phyloP scores from a whole-genome alignment of 1,140 invertebrate species.

The Goniozus legneri region DNA sequence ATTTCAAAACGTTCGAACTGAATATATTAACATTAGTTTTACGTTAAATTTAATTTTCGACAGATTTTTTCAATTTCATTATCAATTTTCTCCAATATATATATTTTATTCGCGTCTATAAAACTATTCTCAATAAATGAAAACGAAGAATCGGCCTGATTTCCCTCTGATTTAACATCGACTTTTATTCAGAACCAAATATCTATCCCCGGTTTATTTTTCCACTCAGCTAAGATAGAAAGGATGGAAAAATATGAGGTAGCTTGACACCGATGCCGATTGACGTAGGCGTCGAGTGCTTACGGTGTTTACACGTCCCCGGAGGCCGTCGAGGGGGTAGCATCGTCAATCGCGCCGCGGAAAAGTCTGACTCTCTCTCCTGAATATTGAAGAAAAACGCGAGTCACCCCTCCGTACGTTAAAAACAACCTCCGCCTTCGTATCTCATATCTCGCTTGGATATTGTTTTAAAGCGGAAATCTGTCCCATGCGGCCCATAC shows the following conservation, averaged over 20 bases:
- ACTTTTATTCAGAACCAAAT: conserved; percentile 11
- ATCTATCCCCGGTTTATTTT: too few species aligned
- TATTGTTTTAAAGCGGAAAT: conserved; percentile 53
- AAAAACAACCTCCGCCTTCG: conserved; percentile 20
- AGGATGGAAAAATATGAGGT: neutral
- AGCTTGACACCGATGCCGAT: conserved; percentile 24
- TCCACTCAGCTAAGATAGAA: too few species aligned
- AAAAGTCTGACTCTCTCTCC: conserved; percentile 16
- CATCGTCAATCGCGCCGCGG: conserved; percentile 17
- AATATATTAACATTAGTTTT: too few species aligned
- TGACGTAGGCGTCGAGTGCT: conserved; percentile 38
- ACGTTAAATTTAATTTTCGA: too few species aligned
- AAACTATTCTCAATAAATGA: too few species aligned
- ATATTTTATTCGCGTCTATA: too few species aligned
- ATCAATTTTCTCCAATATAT: too few species aligned
- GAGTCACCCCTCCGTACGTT: neutral
- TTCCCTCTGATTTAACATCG: conserved; percentile 5
- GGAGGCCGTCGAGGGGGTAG: conserved; percentile 26
- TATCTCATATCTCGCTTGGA: conserved; percentile 25
- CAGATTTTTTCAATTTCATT: too few species aligned
- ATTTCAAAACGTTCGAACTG: too few species aligned
- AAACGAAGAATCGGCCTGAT: too few species aligned
- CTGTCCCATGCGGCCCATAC: conserved; percentile 44
- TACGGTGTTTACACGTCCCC: conserved; percentile 44
- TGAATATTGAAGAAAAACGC: conserved; percentile 39